A percentile compares a stretch with the other conserved stretches of the same genome.
These are phyloP conservation scores for Rhogogaster chlorosoma DNA, from an alignment of 2,888 invertebrate species.

Conservation along the genomic window DNA sequence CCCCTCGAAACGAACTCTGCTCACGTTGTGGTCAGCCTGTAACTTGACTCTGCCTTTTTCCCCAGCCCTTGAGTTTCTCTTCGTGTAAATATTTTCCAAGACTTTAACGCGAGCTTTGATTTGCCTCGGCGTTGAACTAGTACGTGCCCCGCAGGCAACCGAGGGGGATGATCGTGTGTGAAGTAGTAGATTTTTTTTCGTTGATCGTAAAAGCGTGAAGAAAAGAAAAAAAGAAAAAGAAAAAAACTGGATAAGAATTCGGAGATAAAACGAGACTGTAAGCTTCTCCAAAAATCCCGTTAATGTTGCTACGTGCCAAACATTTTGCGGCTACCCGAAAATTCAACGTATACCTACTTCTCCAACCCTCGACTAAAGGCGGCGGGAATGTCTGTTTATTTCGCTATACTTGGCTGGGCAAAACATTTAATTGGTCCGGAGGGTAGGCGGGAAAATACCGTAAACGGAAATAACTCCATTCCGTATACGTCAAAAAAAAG, in stretches of 20 bases:
- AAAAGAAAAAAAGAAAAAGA: too few species aligned
- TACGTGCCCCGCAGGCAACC: neutral
- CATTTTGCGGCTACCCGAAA: slow-evolving; percentile 43
- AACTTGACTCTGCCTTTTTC: slow-evolving; percentile 34
- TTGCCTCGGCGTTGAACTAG: neutral
- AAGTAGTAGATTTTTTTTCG: neutral
- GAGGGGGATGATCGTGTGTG: neutral
- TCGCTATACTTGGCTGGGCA: slow-evolving; percentile 11
- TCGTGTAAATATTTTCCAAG: neutral
- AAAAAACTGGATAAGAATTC: neutral
- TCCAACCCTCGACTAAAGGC: neutral
- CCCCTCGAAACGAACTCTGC: neutral
- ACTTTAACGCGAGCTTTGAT: neutral
- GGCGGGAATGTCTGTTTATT: slow-evolving; percentile 31
- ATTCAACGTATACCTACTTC: slow-evolving; percentile 24
- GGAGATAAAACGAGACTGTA: slow-evolving; percentile 38
- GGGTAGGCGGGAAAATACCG: neutral
- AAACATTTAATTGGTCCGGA: slow-evolving; percentile 32
- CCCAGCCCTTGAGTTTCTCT: neutral
- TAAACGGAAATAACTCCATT: neutral
- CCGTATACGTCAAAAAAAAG: neutral
- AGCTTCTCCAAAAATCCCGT: slow-evolving; percentile 27
- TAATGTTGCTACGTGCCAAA: slow-evolving; percentile 46
- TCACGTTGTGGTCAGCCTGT: slow-evolving; percentile 38
- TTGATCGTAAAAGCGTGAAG: slow-evolving; percentile 18